These are phyloP conservation scores for Pocillopora damicornis DNA, from an alignment of 64 coral and sea anemone species.

Conservation along the genomic window DNA sequence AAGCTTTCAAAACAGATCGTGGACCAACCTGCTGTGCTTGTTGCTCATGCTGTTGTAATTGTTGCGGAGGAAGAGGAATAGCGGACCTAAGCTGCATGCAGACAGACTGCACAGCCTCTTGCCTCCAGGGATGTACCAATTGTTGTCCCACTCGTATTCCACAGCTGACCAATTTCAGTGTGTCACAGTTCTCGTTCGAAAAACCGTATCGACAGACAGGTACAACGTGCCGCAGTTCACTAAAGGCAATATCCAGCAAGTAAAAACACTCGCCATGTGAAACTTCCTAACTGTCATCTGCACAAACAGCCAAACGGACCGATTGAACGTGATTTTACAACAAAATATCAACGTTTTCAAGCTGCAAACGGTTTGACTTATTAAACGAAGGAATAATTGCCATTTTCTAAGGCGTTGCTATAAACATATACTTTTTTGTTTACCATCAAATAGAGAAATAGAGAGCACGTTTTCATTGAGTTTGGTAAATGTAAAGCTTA, in stretches of 20 bases:
- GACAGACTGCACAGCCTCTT: constrained; percentile 40
- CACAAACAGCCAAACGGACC: too few relatives aligned
- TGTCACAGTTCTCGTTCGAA: not conserved
- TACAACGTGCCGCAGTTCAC: constrained; percentile 56
- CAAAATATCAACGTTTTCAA: too few relatives aligned
- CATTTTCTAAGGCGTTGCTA: too few relatives aligned
- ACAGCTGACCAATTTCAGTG: constrained; percentile 23
- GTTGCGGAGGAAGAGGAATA: constrained; percentile 15
- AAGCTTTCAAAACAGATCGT: constrained; percentile 1
- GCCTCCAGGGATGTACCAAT: constrained; percentile 41
- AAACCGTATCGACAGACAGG: constrained; percentile 33
- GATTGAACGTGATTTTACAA: too few relatives aligned
- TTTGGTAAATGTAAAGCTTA: too few relatives aligned
- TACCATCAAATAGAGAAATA: too few relatives aligned
- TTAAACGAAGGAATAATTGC: too few relatives aligned
- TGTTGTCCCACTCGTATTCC: constrained; percentile 31
- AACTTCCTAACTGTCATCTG: too few relatives aligned
- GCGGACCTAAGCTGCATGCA: constrained; percentile 24
- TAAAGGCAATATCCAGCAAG: constrained; percentile 44
- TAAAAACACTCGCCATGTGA: not conserved
- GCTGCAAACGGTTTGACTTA: too few relatives aligned
- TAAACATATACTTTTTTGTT: too few relatives aligned
- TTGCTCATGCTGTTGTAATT: not conserved
- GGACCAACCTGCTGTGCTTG: too few relatives aligned
- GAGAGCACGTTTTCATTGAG: too few relatives aligned